These are phyloP conservation scores for Anguilla anguilla DNA, from an alignment of 2,797 vertebrate species.

Conservation along the genomic window DNA sequence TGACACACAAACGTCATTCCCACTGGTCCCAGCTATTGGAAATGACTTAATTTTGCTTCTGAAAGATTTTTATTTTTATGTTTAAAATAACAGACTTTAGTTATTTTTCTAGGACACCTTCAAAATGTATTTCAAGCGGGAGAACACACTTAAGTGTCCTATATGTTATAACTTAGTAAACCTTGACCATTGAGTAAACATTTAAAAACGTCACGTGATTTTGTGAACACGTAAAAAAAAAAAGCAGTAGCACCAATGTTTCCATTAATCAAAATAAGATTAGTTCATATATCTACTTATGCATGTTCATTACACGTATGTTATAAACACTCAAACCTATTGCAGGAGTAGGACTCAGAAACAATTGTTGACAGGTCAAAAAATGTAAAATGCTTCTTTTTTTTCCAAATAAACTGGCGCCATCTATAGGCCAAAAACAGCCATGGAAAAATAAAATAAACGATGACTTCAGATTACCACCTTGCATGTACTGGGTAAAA, in stretches of 20 bases:
- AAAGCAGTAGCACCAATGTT: background rate
- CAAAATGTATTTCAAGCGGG: background rate
- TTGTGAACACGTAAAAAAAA: background rate
- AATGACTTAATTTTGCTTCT: background rate
- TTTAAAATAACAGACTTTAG: background rate
- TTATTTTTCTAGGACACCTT: background rate
- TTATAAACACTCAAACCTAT: constrained; percentile 15
- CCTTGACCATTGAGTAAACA: background rate
- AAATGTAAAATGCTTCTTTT: background rate
- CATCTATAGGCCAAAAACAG: constrained; percentile 14
- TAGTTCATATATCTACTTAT: background rate
- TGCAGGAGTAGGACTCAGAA: background rate
- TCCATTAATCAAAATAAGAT: background rate
- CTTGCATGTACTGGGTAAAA: background rate
- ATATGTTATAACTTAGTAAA: background rate
- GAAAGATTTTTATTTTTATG: background rate
- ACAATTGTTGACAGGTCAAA: constrained; percentile 22
- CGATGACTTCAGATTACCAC: background rate
- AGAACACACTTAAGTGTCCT: background rate
- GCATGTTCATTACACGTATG: background rate
- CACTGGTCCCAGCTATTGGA: background rate
- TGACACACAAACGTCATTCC: background rate
- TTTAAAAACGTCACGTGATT: background rate
- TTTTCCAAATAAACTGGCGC: constrained; percentile 16
- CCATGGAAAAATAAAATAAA: constrained; percentile 8